phyloP scores from a whole-genome alignment of 2,113 vertebrate species.

The Fulmarus glacialis region DNA sequence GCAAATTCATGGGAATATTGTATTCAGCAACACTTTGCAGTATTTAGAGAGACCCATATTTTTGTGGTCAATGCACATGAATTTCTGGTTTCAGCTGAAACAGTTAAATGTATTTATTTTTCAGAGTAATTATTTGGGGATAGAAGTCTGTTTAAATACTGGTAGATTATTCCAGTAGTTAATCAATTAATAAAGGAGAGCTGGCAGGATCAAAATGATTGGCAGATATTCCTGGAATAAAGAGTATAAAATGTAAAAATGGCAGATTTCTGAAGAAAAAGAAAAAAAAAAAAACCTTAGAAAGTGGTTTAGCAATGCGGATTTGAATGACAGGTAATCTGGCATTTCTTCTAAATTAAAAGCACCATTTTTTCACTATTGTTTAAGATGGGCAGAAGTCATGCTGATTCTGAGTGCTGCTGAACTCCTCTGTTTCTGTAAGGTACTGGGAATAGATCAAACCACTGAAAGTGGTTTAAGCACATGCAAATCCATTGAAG shows the following conservation, averaged over 20 bases:
- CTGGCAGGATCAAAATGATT: slow-evolving; percentile 76
- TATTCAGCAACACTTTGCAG: not conserved
- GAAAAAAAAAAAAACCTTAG: not conserved
- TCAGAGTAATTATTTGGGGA: slow-evolving; percentile 56
- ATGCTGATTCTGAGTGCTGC: not conserved
- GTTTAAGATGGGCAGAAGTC: not conserved
- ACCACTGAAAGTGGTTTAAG: not conserved
- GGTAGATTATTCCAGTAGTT: slow-evolving; percentile 69
- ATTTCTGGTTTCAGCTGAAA: slow-evolving; percentile 56
- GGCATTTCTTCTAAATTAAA: slow-evolving; percentile 21
- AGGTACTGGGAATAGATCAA: not conserved
- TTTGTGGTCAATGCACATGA: not conserved
- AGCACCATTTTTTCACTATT: not conserved
- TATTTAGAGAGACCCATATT: not conserved
- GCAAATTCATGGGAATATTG: not conserved
- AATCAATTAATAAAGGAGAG: slow-evolving; percentile 78
- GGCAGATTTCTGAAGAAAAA: slow-evolving; percentile 20
- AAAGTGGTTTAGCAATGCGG: not conserved
- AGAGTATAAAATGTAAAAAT: slow-evolving; percentile 51
- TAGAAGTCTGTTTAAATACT: slow-evolving; percentile 67
- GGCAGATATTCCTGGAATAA: slow-evolving; percentile 73
- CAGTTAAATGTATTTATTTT: slow-evolving; percentile 45
- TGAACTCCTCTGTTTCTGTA: not conserved
- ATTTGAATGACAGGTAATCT: slow-evolving; percentile 34
- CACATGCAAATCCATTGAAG: slow-evolving; percentile 6